A percentile compares a stretch with the other conserved stretches of the same genome.
phyloP scores from a whole-genome alignment of 1,140 invertebrate genomes.

The Drosophila auraria region DNA sequence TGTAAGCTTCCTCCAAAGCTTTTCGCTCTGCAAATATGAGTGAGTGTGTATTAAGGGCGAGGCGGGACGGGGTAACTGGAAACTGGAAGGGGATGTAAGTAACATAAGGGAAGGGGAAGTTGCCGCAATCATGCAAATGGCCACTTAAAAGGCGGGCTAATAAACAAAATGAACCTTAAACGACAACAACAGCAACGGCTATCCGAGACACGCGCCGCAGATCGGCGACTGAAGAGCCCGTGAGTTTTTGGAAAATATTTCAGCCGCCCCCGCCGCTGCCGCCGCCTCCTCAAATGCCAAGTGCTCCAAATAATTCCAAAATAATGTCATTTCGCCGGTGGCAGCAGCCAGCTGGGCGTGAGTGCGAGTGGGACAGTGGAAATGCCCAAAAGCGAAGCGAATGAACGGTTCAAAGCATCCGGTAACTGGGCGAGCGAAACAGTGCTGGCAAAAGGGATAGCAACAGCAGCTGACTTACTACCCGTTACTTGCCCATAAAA shows the following conservation, averaged over 20 bases:
- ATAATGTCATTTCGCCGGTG: constrained; percentile 73
- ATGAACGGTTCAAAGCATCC: constrained; percentile 39
- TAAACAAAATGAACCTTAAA: constrained; percentile 73
- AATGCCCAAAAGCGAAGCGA: constrained; percentile 23
- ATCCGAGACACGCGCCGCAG: constrained; percentile 29
- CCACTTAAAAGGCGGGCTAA: constrained; percentile 77
- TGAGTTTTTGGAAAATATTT: constrained; percentile 64
- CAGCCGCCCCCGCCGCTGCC: constrained; percentile 42
- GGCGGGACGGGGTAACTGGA: background rate
- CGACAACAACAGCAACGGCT: constrained; percentile 17
- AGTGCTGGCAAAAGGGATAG: constrained; percentile 1
- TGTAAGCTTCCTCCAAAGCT: constrained; percentile 42
- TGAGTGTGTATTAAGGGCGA: background rate
- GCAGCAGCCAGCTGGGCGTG: background rate
- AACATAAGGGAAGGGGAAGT: constrained; percentile 5
- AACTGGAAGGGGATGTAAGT: background rate
- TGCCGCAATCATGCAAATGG: constrained; percentile 75
- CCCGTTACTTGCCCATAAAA: background rate
- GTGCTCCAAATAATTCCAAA: constrained; percentile 76
- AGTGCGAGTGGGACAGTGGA: background rate
- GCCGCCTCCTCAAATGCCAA: constrained; percentile 51
- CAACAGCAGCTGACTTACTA: background rate
- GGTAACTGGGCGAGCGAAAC: background rate
- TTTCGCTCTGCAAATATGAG: constrained; percentile 25
- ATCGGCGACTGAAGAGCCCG: constrained; percentile 14